Evolutionary conservation across 2,113 vertebrate species (phyloP).

Genomic region (Cygnus buccinator): DNA sequence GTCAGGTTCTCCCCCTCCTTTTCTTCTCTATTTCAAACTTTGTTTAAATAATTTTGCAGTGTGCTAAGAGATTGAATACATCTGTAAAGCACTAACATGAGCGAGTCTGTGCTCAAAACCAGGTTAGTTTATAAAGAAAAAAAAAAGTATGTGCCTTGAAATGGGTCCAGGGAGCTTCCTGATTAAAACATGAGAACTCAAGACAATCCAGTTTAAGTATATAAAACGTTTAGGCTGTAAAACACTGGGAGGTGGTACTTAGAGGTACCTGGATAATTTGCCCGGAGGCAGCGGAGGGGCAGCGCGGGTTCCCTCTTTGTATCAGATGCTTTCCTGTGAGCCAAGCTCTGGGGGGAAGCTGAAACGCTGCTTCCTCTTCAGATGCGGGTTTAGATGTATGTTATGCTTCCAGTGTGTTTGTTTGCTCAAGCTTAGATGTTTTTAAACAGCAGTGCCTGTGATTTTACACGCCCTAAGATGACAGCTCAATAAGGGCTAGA

Average conservation of each 20-base stretch:
- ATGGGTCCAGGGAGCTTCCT: constrained; percentile 11
- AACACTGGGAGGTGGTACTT: not conserved
- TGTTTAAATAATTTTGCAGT: constrained; percentile 30
- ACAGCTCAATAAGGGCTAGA: not conserved
- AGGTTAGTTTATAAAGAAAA: not conserved
- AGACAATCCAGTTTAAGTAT: not conserved
- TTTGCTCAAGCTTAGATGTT: not conserved
- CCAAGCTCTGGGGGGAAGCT: not conserved
- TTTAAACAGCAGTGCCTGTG: not conserved
- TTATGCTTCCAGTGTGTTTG: not conserved
- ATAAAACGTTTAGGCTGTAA: constrained; percentile 3
- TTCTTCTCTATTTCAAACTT: not conserved
- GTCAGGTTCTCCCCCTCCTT: not conserved
- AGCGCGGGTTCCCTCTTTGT: not conserved
- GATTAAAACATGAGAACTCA: not conserved
- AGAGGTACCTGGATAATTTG: constrained; percentile 26
- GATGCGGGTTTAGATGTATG: not conserved
- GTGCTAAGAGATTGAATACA: constrained; percentile 34
- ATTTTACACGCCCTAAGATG: not conserved
- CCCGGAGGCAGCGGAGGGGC: not conserved
- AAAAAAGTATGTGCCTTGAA: not conserved
- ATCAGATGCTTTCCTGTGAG: constrained; percentile 15
- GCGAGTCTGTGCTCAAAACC: not conserved
- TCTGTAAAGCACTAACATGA: constrained; percentile 4
- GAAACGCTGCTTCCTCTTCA: constrained; percentile 28